Evolutionary conservation across 2,113 vertebrate genomes (phyloP).

Genomic region (Charina bottae): DNA sequence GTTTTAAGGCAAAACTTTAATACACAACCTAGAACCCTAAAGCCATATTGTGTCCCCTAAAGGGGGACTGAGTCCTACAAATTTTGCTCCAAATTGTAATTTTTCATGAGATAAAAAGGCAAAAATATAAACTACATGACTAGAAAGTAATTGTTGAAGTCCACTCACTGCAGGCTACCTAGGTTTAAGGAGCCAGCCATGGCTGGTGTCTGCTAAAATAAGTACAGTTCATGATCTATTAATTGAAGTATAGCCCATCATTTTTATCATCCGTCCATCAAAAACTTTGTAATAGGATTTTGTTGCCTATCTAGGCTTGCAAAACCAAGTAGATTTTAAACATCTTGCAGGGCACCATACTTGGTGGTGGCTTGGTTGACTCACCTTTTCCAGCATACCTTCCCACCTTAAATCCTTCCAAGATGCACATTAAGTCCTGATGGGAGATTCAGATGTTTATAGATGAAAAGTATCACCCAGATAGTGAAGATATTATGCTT

Average conservation of each 20-base stretch:
- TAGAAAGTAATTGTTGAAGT: neutral
- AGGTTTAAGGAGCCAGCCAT: neutral
- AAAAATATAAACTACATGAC: neutral
- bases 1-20: neutral
- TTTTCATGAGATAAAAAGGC: neutral
- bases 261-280: neutral
- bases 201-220: neutral
- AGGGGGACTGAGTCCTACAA: neutral
- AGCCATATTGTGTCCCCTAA: neutral
- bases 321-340: neutral
- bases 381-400: neutral
- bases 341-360: neutral
- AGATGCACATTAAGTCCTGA: neutral
- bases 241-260: neutral
- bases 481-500: neutral
- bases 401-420: neutral
- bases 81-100: neutral
- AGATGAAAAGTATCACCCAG: conserved; percentile 12
- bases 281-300: neutral
- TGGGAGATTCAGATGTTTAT: conserved; percentile 11
- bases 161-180: neutral
- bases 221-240: neutral
- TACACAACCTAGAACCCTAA: neutral
- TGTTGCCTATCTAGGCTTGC: neutral
- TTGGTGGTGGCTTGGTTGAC: neutral